Conservation (phyloP, 2,888 invertebrate species). For the Agrotis clavis region DNA sequence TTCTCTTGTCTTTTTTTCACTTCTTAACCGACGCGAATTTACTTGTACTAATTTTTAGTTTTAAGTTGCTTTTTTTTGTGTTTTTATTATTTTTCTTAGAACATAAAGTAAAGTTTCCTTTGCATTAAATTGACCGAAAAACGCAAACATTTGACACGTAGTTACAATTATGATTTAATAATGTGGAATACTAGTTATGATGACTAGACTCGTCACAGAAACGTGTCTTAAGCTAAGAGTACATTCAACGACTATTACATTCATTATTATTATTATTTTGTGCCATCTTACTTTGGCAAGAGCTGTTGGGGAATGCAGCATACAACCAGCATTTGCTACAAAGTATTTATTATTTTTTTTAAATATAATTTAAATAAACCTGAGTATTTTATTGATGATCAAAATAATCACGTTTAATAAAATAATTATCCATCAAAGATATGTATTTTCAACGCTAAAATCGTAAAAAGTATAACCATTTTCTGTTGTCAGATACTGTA, state of each 20-base stretch:
- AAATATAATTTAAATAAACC: too few relatives aligned
- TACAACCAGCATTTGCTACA: slow-evolving; percentile 40
- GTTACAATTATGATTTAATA: slow-evolving; percentile 66
- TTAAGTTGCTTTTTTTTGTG: not conserved
- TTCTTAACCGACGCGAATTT: not conserved
- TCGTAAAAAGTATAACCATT: not conserved
- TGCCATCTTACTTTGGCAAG: slow-evolving; percentile 78
- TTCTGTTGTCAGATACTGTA: slow-evolving; percentile 8
- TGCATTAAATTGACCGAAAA: slow-evolving; percentile 67
- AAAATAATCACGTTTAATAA: not conserved
- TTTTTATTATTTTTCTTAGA: slow-evolving; percentile 18
- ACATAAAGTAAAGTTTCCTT: not conserved
- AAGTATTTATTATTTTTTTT: not conserved
- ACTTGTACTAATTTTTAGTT: not conserved
- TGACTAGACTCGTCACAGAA: slow-evolving; percentile 88
- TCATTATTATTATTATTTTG: slow-evolving; percentile 69
- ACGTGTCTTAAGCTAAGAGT: slow-evolving; percentile 80
- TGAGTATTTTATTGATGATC: not conserved
- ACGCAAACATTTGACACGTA: slow-evolving; percentile 71
- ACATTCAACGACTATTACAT: slow-evolving; percentile 77
- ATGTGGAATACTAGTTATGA: slow-evolving; percentile 68
- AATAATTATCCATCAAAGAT: not conserved
- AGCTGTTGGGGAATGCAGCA: slow-evolving; percentile 34
- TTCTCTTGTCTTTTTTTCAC: not conserved
- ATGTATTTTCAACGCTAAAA: not conserved